Evolutionary conservation across 2,888 invertebrate genomes (phyloP).

Genomic region (Apamea anceps): DNA sequence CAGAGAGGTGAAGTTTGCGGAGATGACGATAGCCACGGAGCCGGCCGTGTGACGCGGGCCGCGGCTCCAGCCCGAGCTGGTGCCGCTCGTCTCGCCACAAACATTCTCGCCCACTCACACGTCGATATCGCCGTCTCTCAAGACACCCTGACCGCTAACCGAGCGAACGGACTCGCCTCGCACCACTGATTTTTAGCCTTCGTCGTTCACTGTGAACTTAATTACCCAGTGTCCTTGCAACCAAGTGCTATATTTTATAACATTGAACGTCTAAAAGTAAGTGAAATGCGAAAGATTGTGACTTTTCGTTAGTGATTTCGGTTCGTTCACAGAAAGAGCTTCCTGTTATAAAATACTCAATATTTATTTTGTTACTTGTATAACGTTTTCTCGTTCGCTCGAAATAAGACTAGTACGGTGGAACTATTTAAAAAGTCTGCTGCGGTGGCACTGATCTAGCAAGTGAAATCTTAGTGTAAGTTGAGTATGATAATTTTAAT

Average conservation of each 20-base stretch:
- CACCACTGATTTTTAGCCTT: constrained; percentile 83
- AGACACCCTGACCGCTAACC: constrained; percentile 79
- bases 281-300: constrained; percentile 52
- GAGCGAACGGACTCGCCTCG: constrained; percentile 79
- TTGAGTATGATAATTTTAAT: constrained; percentile 68
- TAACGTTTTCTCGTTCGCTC: constrained; percentile 76
- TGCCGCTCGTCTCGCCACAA: constrained; percentile 84
- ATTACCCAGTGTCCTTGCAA: constrained; percentile 42
- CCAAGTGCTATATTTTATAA: constrained; percentile 44
- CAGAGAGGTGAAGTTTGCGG: constrained; percentile 90
- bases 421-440: constrained; percentile 51
- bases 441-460: constrained; percentile 50
- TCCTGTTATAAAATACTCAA: constrained; percentile 70
- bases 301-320: constrained; percentile 48
- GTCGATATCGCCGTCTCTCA: constrained; percentile 60
- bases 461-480: constrained; percentile 51
- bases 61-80: constrained; percentile 90
- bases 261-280: constrained; percentile 22
- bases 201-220: constrained; percentile 36
- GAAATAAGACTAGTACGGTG: constrained; percentile 52
- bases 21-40: constrained; percentile 77
- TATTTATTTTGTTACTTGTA: constrained; percentile 67
- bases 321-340: constrained; percentile 72
- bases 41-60: constrained; percentile 88
- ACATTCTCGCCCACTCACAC: constrained; percentile 71